Evolutionary conservation across 2,888 invertebrate species (phyloP), one percentile per base, ranked within the genome.

Genomic region (Geotrupes spiniger): DNA sequence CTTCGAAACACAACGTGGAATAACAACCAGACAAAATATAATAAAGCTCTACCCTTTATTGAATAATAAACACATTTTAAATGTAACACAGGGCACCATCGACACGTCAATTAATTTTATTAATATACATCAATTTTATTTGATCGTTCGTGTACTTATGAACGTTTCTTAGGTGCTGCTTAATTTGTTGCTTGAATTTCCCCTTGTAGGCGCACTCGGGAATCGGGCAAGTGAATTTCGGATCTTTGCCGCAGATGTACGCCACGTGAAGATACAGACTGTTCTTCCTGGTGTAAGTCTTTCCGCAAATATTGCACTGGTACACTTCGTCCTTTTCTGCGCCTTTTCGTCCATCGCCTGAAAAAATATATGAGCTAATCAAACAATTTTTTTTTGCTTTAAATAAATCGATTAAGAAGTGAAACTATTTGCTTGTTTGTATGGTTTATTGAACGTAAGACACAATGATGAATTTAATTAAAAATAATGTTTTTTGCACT

Each of bases 161-260:
- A 2, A 46, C 25, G 26, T 26, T 44, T 10, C 36, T 39, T n/a
- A 60, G 11, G 46, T 59, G 59, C 9, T 49, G 50, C 17, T 50
- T 52, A 17, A 56, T 27, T 15, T 57, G 57, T 9, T 53, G 52
- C 36, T 61, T 62, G 2, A 58, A 52, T 27, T 54, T 54, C 5
- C 60, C 55, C 39, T 50, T 59, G 38, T 59, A 60, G 4, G 27
- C 15, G 42, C 64, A 63, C 5, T 51, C 51, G 4, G 49, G 15
- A 4, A 56, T 16, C 2, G 58, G 53, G 29, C 64, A 64, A n/a
- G 37, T 8, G 47, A 64, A 65, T 38, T 61, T 54, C 4, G 64
- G 62, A 39, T 60, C 60, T 33, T 61, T 60, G 16, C 63, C 60
- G 38, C 65, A 65, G 15, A 58, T 57, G 38, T 57, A 63, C 25